Conservation (phyloP, 53 echinoderm and acorn worm genomes). For the Apostichopus leukothele region DNA sequence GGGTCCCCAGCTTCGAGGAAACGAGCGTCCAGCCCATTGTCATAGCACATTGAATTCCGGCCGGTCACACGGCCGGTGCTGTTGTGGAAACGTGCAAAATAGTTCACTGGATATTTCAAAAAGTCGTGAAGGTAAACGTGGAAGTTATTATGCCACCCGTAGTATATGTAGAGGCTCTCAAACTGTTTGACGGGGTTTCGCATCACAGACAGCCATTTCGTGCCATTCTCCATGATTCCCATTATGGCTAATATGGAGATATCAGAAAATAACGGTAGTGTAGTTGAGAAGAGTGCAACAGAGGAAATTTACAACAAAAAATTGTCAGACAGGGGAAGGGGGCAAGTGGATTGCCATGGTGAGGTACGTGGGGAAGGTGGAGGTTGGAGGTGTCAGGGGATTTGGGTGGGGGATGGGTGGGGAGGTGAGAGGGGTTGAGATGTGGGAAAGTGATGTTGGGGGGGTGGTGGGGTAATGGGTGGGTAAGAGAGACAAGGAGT, state of each 20-base stretch:
- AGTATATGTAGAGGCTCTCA: constrained; percentile 94
- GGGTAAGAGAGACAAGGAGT: too few species aligned
- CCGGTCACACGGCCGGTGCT: constrained; percentile 48
- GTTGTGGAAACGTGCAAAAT: constrained; percentile 58
- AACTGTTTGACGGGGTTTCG: constrained; percentile 87
- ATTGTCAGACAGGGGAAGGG: too few species aligned
- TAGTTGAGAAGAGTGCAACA: too few species aligned
- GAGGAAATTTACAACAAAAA: too few species aligned
- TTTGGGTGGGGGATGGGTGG: too few species aligned
- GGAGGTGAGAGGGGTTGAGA: too few species aligned
- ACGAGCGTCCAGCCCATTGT: constrained; percentile 81
- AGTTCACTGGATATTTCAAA: constrained; percentile 55
- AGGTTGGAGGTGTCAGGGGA: too few species aligned
- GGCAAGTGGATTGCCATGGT: too few species aligned
- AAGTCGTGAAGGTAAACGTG: constrained; percentile 56
- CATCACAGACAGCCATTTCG: constrained; percentile 73
- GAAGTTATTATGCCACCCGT: constrained; percentile 66
- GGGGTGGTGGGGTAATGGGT: too few species aligned
- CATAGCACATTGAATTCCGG: constrained; percentile 87
- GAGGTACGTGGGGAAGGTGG: too few species aligned
- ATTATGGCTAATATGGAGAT: constrained; percentile 55
- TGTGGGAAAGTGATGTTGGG: too few species aligned
- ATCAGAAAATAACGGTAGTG: not conserved
- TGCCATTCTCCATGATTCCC: constrained; percentile 65
- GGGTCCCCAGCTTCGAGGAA: constrained; percentile 50